phyloP scores from a whole-genome alignment of 2,888 invertebrate genomes.

The Yponomeuta sedellus region DNA sequence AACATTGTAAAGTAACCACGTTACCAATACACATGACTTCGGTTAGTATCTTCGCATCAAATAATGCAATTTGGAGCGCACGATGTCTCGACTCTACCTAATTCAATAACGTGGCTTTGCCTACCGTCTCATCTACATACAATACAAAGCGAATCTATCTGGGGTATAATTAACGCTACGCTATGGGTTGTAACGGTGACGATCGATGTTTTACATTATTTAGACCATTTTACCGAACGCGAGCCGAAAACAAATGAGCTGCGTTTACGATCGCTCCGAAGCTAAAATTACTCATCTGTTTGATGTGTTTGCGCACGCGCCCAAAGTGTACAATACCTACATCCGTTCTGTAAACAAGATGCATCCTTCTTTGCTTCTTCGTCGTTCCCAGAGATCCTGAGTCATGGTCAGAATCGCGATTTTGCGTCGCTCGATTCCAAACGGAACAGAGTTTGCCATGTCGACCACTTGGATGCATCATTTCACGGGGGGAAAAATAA shows the following conservation, averaged over 20 bases:
- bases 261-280: neutral
- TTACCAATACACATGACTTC: slow-evolving; percentile 11
- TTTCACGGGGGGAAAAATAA: neutral
- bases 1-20: neutral
- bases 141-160: slow-evolving; percentile 24
- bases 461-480: too few species aligned
- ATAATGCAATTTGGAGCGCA: slow-evolving; percentile 19
- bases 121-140: slow-evolving; percentile 22
- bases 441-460: too few species aligned
- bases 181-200: slow-evolving; percentile 5
- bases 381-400: too few species aligned
- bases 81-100: slow-evolving; percentile 19
- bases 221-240: neutral
- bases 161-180: neutral
- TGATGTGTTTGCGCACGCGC: neutral
- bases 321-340: neutral
- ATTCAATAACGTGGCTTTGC: slow-evolving; percentile 26
- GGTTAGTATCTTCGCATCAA: neutral
- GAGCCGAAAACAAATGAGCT: neutral
- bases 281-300: slow-evolving; percentile 1
- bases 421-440: too few species aligned
- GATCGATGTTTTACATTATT: slow-evolving; percentile 2
- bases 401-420: too few species aligned
- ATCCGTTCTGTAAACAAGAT: neutral
- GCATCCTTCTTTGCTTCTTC: neutral